Conservation (phyloP, 2,888 invertebrate genomes). For the Aphrophora alni region DNA sequence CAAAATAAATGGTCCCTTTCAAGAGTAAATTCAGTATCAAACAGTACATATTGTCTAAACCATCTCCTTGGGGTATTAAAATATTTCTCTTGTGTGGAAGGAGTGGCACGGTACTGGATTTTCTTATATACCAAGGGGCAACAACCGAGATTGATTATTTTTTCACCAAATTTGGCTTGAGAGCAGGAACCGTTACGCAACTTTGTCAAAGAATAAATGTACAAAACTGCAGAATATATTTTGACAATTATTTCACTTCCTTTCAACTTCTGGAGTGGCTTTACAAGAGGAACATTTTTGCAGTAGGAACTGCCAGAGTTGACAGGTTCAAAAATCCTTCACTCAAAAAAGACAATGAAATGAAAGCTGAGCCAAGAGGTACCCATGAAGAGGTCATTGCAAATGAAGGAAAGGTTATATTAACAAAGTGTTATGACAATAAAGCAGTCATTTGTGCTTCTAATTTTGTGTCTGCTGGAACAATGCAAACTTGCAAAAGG, state of each 20-base stretch:
- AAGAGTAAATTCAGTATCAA: slow-evolving; percentile 46
- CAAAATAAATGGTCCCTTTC: slow-evolving; percentile 48
- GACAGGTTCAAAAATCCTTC: slow-evolving; percentile 38
- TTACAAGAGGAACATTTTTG: slow-evolving; percentile 23
- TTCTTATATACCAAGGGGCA: slow-evolving; percentile 47
- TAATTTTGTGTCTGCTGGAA: slow-evolving; percentile 44
- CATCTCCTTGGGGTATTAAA: slow-evolving; percentile 48
- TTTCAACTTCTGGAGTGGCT: slow-evolving; percentile 28
- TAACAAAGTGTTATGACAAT: slow-evolving; percentile 48
- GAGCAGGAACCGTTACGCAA: slow-evolving; percentile 41
- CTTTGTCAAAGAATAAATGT: slow-evolving; percentile 27
- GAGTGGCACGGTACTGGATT: slow-evolving; percentile 47
- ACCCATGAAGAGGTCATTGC: slow-evolving; percentile 24
- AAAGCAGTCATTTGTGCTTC: slow-evolving; percentile 46
- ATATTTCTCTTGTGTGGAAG: slow-evolving; percentile 47
- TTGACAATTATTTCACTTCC: slow-evolving; percentile 44
- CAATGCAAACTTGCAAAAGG: slow-evolving; percentile 38
- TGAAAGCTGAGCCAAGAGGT: slow-evolving; percentile 27
- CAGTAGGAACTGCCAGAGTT: slow-evolving; percentile 37
- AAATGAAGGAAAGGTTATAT: slow-evolving; percentile 36
- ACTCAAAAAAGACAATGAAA: slow-evolving; percentile 32
- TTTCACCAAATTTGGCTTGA: slow-evolving; percentile 39
- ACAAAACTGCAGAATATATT: slow-evolving; percentile 37
- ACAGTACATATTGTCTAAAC: slow-evolving; percentile 49
- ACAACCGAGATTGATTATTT: slow-evolving; percentile 41